Evolutionary conservation across 2,113 vertebrate genomes (phyloP), one percentile per base, ranked within the genome.

Genomic region (Silurus meridionalis): DNA sequence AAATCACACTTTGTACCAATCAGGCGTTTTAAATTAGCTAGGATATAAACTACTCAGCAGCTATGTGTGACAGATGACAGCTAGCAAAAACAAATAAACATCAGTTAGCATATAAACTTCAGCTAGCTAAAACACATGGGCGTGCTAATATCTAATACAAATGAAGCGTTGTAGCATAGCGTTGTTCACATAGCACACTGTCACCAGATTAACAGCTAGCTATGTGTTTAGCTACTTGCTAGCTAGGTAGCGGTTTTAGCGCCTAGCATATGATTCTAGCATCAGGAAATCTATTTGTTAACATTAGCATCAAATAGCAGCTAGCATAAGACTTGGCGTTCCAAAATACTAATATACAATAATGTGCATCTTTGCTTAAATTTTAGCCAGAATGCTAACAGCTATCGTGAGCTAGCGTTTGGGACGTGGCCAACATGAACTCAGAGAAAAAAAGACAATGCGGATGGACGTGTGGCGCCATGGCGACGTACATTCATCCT

Each of bases 401-500:
- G 37, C 25, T 6, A 10, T 21, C 57, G 5, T 19, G 58, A 61
- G 57, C 57, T 57, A 83, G 69, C 55, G 55, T 84, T 84, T 74
- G 83, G 83, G 57, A 83, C 53, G 3, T 21, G 13, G 66, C 25
- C 53, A 67, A 28, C 52, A 25, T 28, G 37, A 61, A 55, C 11
- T 53, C 28, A 37, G 14, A 72, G 48, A 46, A 48, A 52, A n/a
- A 2, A 25, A 57, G 2, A 55, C 15, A 37, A 61, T 23, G 17
- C 57, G 37, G 19, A 60, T 57, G 23, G 55, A 60, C 78, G 6
- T 0, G n/a, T 55, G 55, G 19, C 2, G 15, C 25, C 57, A 37
- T 21, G 19, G 28, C 57, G 48, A 23, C 19, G 28, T 84, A 74
- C 83, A 84, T 66, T 53, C 50, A 52, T 69, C 63, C 64, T 83